These are phyloP conservation scores for Macquaria australasica DNA, from an alignment of 2,113 vertebrate species.

Conservation along the genomic window DNA sequence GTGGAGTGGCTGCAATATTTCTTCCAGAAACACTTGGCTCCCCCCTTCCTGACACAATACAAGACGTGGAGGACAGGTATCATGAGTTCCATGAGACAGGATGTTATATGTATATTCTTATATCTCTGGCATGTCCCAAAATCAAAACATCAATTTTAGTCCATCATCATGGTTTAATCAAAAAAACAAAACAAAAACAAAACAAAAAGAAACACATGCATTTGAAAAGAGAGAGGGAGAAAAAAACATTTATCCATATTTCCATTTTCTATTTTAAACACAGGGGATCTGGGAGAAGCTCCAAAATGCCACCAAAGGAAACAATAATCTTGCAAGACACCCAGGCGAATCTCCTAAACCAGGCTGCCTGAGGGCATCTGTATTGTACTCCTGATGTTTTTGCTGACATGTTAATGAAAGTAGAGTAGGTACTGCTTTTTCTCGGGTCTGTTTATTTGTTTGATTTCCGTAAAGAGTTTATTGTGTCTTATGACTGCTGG, in stretches of 20 bases:
- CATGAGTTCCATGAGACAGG: neutral
- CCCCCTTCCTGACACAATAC: conserved; percentile 87
- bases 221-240: neutral
- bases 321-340: conserved; percentile 64
- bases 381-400: conserved; percentile 2
- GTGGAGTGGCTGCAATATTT: conserved; percentile 81
- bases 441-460: conserved; percentile 7
- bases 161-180: neutral
- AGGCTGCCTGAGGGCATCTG: conserved; percentile 57
- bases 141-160: conserved; percentile 12
- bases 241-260: neutral
- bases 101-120: no score
- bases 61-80: conserved; percentile 86
- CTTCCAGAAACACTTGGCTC: conserved; percentile 86
- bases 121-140: neutral
- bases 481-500: conserved; percentile 25
- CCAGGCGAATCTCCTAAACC: conserved; percentile 65
- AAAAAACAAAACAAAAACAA: no score
- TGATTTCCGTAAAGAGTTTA: conserved; percentile 33
- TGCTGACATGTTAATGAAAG: conserved; percentile 30
- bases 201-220: neutral
- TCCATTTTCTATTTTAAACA: conserved; percentile 35
- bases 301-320: conserved; percentile 66
- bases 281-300: conserved; percentile 69
- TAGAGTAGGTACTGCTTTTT: conserved; percentile 21